These are phyloP conservation scores for Sinelater perroti DNA, from an alignment of 2,888 invertebrate genomes.

Conservation along the genomic window DNA sequence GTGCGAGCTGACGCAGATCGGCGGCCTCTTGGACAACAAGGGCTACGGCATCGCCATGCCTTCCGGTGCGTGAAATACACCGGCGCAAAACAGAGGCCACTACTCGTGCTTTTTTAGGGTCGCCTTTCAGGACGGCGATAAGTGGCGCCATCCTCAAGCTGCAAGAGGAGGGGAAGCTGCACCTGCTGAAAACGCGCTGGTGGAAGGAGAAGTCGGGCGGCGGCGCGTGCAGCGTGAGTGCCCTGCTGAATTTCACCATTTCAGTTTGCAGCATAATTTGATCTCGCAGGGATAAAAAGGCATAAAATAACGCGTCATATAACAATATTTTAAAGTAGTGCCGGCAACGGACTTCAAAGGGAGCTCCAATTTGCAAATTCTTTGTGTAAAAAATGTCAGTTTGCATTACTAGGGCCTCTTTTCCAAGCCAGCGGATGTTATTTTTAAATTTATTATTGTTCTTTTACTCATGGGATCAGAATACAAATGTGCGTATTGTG, in stretches of 20 bases:
- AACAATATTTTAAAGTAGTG: no score
- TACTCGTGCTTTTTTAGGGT: constrained; percentile 74
- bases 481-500: no score
- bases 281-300: no score
- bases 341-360: no score
- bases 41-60: constrained; percentile 96
- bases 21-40: constrained; percentile 91
- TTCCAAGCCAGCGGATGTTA: no score
- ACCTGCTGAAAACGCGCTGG: constrained; percentile 94
- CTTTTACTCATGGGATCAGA: no score
- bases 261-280: not conserved
- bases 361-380: no score
- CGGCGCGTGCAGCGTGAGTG: constrained; percentile 81
- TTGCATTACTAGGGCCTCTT: no score
- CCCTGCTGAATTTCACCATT: no score
- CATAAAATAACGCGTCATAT: no score
- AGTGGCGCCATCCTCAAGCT: constrained; percentile 94
- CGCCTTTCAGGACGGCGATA: constrained; percentile 92
- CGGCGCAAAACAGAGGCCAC: not conserved
- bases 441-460: no score
- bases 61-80: constrained; percentile 74
- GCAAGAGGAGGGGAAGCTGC: constrained; percentile 94
- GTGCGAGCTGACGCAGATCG: constrained; percentile 91
- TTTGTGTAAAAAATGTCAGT: no score
- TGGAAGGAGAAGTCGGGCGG: constrained; percentile 96